Evolutionary conservation across 2,888 invertebrate species (phyloP), one percentile per base, ranked within the genome.

Genomic region (Tryphoninae sp.): DNA sequence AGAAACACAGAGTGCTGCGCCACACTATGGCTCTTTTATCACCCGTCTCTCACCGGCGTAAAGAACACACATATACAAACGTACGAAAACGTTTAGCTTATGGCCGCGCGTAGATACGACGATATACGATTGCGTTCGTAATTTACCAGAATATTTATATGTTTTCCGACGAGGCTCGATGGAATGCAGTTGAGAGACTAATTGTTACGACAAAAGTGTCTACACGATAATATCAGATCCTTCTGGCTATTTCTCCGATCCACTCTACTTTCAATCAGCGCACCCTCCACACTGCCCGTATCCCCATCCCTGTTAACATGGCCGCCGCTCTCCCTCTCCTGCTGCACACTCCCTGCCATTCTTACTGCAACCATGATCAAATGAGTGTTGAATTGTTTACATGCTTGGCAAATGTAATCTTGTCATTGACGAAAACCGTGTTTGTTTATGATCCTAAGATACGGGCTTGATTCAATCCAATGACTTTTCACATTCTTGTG

Each of bases 1-100:
- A 85, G 83, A 83, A 80, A 83, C 82, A 83, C 85, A 86, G 84
- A 84, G 77, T 85, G 85, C 84, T 87, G 86, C 86, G 86, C 87
- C 88, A 87, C 87, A 87, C 84, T 84, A 75, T 83, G 71, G 49
- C 49, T 58, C 72, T 76, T 79, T 77, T 83, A 81, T 78, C 83
- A 79, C 82, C 75, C 68, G 72, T 76, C 71, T 76, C 68, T 81
- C 80, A 72, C 80, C 74, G 77, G 80, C 78, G 80, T 64, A 67
- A 59, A 49, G 59, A 65, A 72, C 40, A 53, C 53, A 78, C 61
- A 72, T 33, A 61, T 49, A 72, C 58, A 59, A 22, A 62, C 51
- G 22, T 26, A 45, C 49, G 67, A 45, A 51, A 80, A 69, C 13
- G 68, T 72, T 33, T 68, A 61, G 76, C 68, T 76, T 76, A 68